Evolutionary conservation across 2,113 vertebrate genomes (phyloP).

Genomic region (Mesoclemmys tuberculata): DNA sequence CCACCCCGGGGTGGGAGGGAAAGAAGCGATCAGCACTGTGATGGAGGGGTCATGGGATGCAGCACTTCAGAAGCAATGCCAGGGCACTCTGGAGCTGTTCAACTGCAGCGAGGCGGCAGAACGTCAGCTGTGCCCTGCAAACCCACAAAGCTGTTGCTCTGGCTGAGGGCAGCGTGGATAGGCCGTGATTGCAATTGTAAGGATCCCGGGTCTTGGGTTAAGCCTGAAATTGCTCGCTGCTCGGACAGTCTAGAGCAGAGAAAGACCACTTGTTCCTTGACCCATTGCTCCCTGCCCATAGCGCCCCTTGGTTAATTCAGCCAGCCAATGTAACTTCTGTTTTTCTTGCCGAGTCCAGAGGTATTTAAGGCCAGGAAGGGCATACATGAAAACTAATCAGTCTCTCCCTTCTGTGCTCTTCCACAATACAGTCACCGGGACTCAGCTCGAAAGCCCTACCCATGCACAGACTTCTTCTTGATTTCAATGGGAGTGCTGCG

Average conservation of each 20-base stretch:
- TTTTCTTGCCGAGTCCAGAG: neutral
- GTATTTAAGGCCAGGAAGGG: neutral
- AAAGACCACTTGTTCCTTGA: neutral
- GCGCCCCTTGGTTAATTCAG: neutral
- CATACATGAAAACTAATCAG: neutral
- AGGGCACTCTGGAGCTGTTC: neutral
- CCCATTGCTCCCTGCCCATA: neutral
- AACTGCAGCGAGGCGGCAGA: neutral
- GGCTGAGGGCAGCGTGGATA: neutral
- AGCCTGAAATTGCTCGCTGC: neutral
- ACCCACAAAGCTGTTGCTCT: neutral
- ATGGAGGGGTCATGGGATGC: neutral
- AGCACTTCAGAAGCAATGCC: neutral
- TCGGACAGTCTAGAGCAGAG: neutral
- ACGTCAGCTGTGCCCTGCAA: neutral
- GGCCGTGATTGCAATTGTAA: neutral
- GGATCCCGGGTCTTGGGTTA: neutral
- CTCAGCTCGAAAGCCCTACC: neutral
- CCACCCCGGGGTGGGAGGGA: neutral
- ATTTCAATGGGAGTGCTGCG: neutral
- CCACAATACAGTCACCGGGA: neutral
- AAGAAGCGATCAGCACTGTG: neutral
- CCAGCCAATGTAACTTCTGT: neutral
- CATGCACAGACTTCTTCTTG: neutral
- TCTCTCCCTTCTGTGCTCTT: neutral